Evolutionary conservation across 2,797 vertebrate genomes (phyloP).

Genomic region (Streptopelia turtur): DNA sequence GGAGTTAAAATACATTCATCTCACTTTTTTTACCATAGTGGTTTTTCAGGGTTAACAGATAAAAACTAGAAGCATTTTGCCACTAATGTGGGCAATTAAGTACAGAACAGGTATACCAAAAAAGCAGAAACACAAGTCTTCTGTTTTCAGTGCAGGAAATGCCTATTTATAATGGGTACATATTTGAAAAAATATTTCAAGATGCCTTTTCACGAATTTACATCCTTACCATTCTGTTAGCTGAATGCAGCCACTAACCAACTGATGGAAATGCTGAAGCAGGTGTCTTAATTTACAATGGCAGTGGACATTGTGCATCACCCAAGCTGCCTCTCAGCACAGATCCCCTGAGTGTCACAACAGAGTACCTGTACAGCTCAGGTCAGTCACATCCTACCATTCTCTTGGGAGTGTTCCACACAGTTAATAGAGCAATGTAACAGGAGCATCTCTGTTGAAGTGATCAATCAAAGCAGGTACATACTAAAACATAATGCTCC

Average conservation of each 20-base stretch:
- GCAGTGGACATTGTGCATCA: neutral
- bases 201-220: neutral
- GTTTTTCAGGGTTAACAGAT: neutral
- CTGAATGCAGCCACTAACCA: neutral
- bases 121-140: accelerated
- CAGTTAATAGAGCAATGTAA: neutral
- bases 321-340: neutral
- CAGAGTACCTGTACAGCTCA: neutral
- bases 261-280: neutral
- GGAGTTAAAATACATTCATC: neutral
- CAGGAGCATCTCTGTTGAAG: neutral
- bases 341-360: neutral
- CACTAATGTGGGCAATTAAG: neutral
- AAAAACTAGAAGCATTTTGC: neutral
- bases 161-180: neutral
- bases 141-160: neutral
- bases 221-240: neutral
- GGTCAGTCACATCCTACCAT: neutral
- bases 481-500: neutral
- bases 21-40: neutral
- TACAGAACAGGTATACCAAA: neutral
- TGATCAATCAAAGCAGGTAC: neutral
- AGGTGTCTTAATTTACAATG: neutral
- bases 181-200: neutral
- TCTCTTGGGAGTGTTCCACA: neutral